Percentiles rank a stretch among this genome's conserved stretches.
Evolutionary conservation across 1,140 invertebrate species (phyloP).

Genomic region (Fopius arisanus): DNA sequence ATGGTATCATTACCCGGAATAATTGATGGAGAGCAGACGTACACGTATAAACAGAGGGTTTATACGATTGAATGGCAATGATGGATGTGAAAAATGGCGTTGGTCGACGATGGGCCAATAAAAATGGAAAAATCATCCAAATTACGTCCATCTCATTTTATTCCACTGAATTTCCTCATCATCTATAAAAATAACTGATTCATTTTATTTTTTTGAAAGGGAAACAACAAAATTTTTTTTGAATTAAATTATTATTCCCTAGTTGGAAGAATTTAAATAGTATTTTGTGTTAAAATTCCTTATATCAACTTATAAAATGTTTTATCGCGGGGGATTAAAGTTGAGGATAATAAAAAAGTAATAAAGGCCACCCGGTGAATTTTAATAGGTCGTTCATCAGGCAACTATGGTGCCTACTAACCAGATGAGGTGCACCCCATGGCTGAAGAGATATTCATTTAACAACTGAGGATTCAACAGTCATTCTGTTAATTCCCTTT

Average conservation of each 20-base stretch:
- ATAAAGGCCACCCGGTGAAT: conserved; percentile 20
- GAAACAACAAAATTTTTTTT: too few relatives aligned
- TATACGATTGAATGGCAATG: not conserved
- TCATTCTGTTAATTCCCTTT: not conserved
- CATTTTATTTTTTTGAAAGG: too few relatives aligned
- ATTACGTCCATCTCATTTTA: too few relatives aligned
- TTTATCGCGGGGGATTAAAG: not conserved
- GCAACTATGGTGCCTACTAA: not conserved
- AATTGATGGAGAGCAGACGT: not conserved
- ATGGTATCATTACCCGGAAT: not conserved
- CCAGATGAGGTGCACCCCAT: not conserved
- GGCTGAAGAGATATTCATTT: not conserved
- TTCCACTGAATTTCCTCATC: too few relatives aligned
- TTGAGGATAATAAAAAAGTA: conserved; percentile 6
- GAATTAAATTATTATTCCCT: too few relatives aligned
- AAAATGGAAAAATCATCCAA: not conserved
- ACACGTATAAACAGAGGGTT: not conserved
- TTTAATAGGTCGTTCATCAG: conserved; percentile 18
- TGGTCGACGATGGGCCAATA: not conserved
- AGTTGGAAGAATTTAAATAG: too few relatives aligned
- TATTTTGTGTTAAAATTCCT: not conserved
- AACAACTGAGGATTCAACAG: not conserved
- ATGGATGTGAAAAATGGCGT: not conserved
- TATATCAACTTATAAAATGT: not conserved
- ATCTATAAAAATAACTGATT: too few relatives aligned